Base-by-base conservation (phyloP, 2,113 vertebrate species). In the Fregata magnificens region DNA sequence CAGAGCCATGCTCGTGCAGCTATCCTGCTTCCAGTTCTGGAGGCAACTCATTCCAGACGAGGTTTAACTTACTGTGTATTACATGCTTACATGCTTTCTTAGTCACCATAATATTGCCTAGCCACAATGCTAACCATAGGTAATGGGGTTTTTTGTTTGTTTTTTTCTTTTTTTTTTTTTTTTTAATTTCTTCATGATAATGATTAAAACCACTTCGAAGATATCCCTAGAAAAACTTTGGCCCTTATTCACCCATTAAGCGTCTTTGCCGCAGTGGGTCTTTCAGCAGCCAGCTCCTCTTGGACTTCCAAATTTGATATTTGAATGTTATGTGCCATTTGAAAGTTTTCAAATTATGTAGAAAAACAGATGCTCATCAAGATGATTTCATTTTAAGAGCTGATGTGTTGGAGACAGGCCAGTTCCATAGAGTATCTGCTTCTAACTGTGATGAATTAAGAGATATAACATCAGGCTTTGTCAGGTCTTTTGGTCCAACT, bases 1-100 rank as follows among this genome's bases (percentile, higher is more conserved):
- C 84, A 42, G 53, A 61, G 93, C 96, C 96, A 96, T 29, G 42
- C 89, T 94, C 17, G 5, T 85, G 93, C 70, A 94, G 87, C 87
- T 87, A 13, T 82, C 66, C 87, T 52, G 47, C 92, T 94, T 96
- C 93, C 85, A 91, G 78, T 82, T 87, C 95, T 91, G 66, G 47
- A 96, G 78, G 87, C 90, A 91, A 32, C 78, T 90, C 36, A 62
- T 92, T 96, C 90, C 87, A 94, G 90, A 90, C 22, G 0, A 93
- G 70, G 42, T 65, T 85, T 69, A 69, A 62, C 36, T 82, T 91
- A 81, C 81, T 69, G n/a, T 3, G 3, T 89, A 31, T 87, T 79
- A 53, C 56, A 38, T 42, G 42, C 22, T 78, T 81, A 29, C 52
- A 63, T 86, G 29, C 71, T 66, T 76, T 49, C 69, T 92, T 58